A percentile compares a stretch with the other conserved stretches of the same genome.
Conservation (phyloP, 2,797 vertebrate species). For the Peromyscus nudipes region DNA sequence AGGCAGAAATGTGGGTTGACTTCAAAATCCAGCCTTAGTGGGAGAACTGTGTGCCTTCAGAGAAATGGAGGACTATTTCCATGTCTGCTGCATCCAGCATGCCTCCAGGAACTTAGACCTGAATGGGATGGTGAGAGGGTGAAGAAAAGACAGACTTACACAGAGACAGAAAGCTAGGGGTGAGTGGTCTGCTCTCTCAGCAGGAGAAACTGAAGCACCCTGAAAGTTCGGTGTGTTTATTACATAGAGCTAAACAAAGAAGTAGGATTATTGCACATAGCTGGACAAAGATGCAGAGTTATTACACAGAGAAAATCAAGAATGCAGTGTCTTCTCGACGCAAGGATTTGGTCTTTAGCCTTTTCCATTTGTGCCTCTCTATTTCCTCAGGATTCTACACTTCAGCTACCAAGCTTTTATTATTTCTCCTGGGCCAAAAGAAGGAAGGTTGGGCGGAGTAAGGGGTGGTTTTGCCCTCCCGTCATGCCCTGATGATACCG, state of each 20-base stretch:
- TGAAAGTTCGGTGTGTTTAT: neutral
- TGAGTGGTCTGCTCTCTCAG: neutral
- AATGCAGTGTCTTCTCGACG: neutral
- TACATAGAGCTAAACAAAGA: neutral
- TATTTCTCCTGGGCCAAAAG: neutral
- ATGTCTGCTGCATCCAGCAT: neutral
- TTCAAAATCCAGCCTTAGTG: constrained; percentile 16
- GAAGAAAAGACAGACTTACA: neutral
- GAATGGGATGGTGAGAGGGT: neutral
- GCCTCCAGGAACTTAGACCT: neutral
- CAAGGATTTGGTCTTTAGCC: neutral
- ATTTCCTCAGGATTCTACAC: neutral
- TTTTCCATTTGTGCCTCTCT: neutral
- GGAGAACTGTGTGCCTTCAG: neutral
- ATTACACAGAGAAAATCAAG: neutral
- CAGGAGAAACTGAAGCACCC: neutral
- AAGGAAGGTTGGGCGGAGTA: neutral
- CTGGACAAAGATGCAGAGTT: neutral
- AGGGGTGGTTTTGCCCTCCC: neutral
- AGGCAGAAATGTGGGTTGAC: constrained; percentile 37
- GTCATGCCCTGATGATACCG: rapidly evolving
- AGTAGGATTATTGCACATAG: neutral
- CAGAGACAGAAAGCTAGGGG: neutral
- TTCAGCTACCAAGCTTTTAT: neutral
- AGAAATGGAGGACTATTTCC: neutral